Conservation (phyloP, 2,797 vertebrate species). For the Oryzias dopingdopingensis region DNA sequence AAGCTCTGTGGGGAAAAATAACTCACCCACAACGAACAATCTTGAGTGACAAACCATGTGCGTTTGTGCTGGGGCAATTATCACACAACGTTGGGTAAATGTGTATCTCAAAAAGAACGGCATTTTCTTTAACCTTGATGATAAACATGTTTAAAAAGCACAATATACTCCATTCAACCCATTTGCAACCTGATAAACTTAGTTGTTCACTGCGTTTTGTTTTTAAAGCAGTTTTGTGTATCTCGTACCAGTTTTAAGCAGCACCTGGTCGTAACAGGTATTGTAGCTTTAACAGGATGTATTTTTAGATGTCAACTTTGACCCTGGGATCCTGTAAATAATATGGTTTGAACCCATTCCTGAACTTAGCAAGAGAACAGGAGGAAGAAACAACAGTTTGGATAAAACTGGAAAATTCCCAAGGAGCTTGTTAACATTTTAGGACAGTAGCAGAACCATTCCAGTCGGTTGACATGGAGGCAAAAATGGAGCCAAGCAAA, state of each 20-base stretch:
- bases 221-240: too few relatives aligned
- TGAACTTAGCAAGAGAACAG: too few relatives aligned
- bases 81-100: background rate
- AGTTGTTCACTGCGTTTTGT: too few relatives aligned
- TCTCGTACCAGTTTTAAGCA: too few relatives aligned
- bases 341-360: too few relatives aligned
- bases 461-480: constrained; percentile 47
- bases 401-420: constrained; percentile 11
- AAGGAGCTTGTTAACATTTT: constrained; percentile 22
- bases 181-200: background rate
- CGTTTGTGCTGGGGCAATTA: constrained; percentile 15
- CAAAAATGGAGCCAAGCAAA: constrained; percentile 38
- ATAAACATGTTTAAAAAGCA: background rate
- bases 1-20: constrained; percentile 42
- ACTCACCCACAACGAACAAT: constrained; percentile 42
- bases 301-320: background rate
- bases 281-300: background rate
- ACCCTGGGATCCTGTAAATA: background rate
- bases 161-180: background rate
- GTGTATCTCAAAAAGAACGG: background rate
- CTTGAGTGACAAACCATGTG: constrained; percentile 33
- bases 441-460: constrained; percentile 39
- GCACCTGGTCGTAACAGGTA: too few relatives aligned
- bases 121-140: background rate
- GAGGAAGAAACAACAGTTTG: background rate